Evolutionary conservation across 2,888 invertebrate genomes (phyloP).

Genomic region (Tipula helvola): DNA sequence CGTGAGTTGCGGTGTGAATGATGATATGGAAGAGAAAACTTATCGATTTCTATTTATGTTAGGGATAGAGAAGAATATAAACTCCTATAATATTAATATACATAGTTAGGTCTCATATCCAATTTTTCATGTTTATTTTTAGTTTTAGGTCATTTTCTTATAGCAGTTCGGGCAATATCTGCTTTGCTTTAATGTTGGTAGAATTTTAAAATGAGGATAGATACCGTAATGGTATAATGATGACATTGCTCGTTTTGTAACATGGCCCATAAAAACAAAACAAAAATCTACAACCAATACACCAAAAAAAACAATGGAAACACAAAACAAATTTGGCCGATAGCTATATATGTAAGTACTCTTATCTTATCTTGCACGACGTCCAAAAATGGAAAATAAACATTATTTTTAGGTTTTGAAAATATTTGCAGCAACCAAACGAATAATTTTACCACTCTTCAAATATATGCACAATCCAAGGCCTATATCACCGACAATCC

Average conservation of each 20-base stretch:
- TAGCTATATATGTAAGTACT: background rate
- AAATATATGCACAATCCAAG: background rate
- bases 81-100: background rate
- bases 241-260: background rate
- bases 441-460: background rate
- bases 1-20: background rate
- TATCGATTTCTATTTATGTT: background rate
- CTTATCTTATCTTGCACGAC: background rate
- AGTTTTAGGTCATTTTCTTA: background rate
- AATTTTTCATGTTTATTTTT: background rate
- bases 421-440: background rate
- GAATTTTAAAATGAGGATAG: background rate
- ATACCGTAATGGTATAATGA: background rate
- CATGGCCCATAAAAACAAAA: background rate
- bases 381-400: background rate
- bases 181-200: background rate
- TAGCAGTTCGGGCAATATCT: background rate
- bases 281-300: background rate
- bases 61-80: background rate
- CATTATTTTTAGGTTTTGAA: background rate
- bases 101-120: background rate
- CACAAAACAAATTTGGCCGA: no score
- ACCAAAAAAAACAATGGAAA: background rate
- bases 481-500: background rate
- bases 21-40: background rate